Evolutionary conservation across 1,140 invertebrate species (phyloP), one percentile per base, ranked within the genome.

Genomic region (Eumaeus atala): DNA sequence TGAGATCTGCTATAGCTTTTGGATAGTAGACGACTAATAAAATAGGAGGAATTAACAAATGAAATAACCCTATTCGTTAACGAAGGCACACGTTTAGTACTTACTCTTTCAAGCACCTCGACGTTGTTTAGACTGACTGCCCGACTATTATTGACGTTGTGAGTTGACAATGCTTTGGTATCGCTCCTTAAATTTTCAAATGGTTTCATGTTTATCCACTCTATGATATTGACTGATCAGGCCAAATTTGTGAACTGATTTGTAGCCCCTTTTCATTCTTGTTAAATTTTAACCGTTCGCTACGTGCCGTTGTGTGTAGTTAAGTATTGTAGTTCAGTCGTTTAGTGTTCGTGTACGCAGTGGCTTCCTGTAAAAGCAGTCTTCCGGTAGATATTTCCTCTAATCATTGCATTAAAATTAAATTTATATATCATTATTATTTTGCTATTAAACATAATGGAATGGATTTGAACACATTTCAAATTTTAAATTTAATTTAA

Each of bases 331-430:
- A n/a, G n/a, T n/a, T n/a, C n/a, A n/a, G 63, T 72, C 61, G 76
- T 62, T n/a, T 83, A 80, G 74, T 77, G 77, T 84, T 79, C 75
- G 74, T 71, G 67, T 77, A 75, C 72, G 74, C 72, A 71, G 79
- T 81, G 84, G 81, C 84, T 87, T 87, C 84, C 84, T 84, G 72
- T 76, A 68, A 86, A 78, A 73, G 70, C 82, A 84, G 84, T 87
- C 84, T 87, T 87, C 84, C 84, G 84, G 83, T 87, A 87, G 78
- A 71, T 87, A 72, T 85, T 82, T 80, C 77, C 73, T 74, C 74
- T 84, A 44, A 44, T 44, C 63, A 69, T 74, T 78, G 80, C 80
- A 82, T 86, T 86, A 83, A 77, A 76, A 70, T 77, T 69, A 56
- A 58, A 42, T 52, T 49, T 56, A 56, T 59, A 56, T 67, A 54